phyloP scores from a whole-genome alignment of 2,888 invertebrate species.

The Hipparchia sbordonii region DNA sequence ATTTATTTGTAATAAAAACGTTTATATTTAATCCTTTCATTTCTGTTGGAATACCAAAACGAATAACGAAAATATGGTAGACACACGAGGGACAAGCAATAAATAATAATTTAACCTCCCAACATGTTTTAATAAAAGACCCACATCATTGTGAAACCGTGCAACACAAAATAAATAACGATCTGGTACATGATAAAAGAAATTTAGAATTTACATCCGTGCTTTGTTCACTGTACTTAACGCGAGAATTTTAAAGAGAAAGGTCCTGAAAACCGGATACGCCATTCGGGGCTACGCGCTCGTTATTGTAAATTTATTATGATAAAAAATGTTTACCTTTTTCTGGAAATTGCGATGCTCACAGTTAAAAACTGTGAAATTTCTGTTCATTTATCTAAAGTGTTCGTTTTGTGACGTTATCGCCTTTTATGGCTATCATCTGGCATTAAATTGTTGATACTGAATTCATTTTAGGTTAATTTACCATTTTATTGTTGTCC shows the following conservation, averaged over 20 bases:
- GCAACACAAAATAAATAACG: constrained; percentile 29
- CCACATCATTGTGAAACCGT: constrained; percentile 1
- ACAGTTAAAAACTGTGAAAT: constrained; percentile 26
- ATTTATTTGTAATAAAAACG: no score
- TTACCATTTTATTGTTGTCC: background rate
- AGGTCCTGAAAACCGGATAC: constrained; percentile 35
- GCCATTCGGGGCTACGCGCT: constrained; percentile 36
- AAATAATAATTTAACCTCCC: constrained; percentile 13
- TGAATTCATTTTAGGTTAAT: background rate
- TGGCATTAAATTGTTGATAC: background rate
- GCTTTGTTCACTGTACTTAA: constrained; percentile 48
- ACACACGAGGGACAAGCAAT: background rate
- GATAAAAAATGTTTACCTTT: constrained; percentile 32
- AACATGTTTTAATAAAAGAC: constrained; percentile 8
- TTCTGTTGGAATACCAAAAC: background rate
- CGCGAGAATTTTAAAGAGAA: constrained; percentile 36
- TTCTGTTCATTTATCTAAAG: constrained; percentile 19
- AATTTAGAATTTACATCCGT: constrained; percentile 31
- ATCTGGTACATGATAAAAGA: constrained; percentile 34
- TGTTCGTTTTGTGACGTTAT: constrained; percentile 9
- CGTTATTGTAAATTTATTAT: constrained; percentile 46
- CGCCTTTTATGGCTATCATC: background rate
- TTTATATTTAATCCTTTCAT: no score
- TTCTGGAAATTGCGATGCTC: constrained; percentile 27
- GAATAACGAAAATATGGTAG: background rate